Evolutionary conservation across 2,113 vertebrate species (phyloP), one percentile per base, ranked within the genome.

Genomic region (Lepisosteus osseus): DNA sequence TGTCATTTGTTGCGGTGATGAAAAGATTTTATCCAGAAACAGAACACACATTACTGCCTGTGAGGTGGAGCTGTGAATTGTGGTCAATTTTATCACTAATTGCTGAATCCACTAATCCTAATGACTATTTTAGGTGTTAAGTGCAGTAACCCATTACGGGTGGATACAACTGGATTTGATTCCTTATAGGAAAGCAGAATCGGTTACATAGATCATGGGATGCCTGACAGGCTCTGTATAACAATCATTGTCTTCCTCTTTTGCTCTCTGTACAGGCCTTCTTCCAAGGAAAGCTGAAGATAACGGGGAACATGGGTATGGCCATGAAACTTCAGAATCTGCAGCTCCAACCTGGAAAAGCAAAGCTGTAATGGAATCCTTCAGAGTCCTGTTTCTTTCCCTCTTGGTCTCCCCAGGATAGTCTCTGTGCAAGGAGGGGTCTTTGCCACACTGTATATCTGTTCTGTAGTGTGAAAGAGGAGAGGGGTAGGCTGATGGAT

Each of bases 281-380:
- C 85, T 94, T 97, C 81, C 94, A 96, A 87, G 96, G 96, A 13
- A 97, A 96, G 82, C 80, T 99, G 88, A 99, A 98, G 90, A 81
- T 99, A 71, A 73, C 89, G 73, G 96, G 97, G 59, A 97, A 96
- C 86, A 95, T 96, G 95, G 94, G 90, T 61, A 83, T 98, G 90
- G 96, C 95, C 63, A 94, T 98, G 97, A 99, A 98, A 84, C 92
- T 98, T 75, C 95, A 97, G 81, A 97, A 68, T 72, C 92, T 99
- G 64, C 95, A 97, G 74, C 83, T 97, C 61, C 81, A 90, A 69
- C 85, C 94, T 0, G 92, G 78, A 77, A 96, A 95, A 86, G 91
- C 97, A 79, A 97, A 95, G 84, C 92, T 99, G 86, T 98, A 91
- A 98, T 72, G 69, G 14, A 15, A 44, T 2, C 13, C 42, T n/a